Percentiles rank a stretch among this genome's conserved stretches.
Evolutionary conservation across 2,797 vertebrate genomes (phyloP).

Genomic region (Spondyliosoma cantharus): DNA sequence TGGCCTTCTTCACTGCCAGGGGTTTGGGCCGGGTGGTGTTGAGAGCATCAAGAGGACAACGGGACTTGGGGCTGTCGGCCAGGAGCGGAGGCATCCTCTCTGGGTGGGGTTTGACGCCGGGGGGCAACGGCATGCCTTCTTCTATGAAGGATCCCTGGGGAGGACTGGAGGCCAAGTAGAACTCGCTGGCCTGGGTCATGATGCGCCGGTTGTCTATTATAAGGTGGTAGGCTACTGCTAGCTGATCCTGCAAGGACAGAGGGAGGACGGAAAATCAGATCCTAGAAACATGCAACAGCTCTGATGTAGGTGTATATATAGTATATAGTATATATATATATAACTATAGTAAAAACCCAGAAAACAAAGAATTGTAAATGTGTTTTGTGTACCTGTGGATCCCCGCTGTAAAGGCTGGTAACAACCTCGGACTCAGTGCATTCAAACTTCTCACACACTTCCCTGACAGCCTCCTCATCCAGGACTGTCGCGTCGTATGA

Average conservation of each 20-base stretch:
- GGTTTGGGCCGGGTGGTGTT: conserved; percentile 97
- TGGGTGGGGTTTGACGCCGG: conserved; percentile 94
- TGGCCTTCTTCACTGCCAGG: conserved; percentile 96
- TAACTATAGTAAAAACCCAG: not conserved
- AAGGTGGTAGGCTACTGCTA: conserved; percentile 96
- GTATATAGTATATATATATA: too few species aligned
- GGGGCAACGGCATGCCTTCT: conserved; percentile 92
- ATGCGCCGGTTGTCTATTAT: conserved; percentile 98
- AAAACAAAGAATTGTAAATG: not conserved
- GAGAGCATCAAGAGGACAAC: conserved; percentile 94
- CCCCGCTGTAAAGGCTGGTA: conserved; percentile 95
- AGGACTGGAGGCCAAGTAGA: conserved; percentile 98
- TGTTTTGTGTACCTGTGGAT: conserved; percentile 85
- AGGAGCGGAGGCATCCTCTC: conserved; percentile 96
- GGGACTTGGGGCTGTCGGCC: conserved; percentile 95
- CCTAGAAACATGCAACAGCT: not conserved
- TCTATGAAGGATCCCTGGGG: conserved; percentile 97
- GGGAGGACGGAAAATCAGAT: conserved; percentile 39
- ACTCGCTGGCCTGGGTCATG: conserved; percentile 99
- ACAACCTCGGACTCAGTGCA: conserved; percentile 94
- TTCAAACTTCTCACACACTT: conserved; percentile 99
- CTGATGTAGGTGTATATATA: not conserved
- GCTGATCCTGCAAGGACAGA: conserved; percentile 89
- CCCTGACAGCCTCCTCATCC: conserved; percentile 95
- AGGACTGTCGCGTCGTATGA: conserved; percentile 93